Conservation (phyloP, 2,113 vertebrate species). For the Panurus biarmicus region DNA sequence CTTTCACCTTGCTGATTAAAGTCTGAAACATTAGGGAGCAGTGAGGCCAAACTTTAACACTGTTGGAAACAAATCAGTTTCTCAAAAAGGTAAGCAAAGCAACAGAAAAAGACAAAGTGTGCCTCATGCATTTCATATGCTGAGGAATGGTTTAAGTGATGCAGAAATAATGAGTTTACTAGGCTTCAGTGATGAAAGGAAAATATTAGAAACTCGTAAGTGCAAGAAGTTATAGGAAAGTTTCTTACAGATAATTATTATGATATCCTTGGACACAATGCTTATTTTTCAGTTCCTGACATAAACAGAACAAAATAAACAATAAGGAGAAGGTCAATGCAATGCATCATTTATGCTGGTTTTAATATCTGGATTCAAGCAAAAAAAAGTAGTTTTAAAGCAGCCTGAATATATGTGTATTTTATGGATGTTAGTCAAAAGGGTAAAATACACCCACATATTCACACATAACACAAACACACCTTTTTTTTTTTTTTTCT, state of each 20-base stretch:
- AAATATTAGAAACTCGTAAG: background rate
- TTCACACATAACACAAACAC: background rate
- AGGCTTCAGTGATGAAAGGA: background rate
- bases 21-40: background rate
- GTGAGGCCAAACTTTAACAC: fast-evolving
- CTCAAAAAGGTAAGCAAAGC: background rate
- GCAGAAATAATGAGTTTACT: slow-evolving; percentile 16
- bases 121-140: background rate
- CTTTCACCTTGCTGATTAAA: background rate
- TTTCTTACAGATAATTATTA: background rate
- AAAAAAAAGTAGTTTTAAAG: background rate
- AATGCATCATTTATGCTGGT: background rate
- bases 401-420: background rate
- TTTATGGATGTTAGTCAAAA: background rate
- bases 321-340: background rate
- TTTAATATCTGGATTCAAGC: background rate
- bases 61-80: background rate
- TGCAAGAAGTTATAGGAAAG: background rate
- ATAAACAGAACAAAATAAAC: background rate
- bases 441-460: background rate
- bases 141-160: background rate
- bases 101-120: background rate
- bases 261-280: background rate
- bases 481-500: background rate
- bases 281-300: slow-evolving; percentile 11